Percentiles rank a stretch among this genome's conserved stretches.
These are phyloP conservation scores for Hecatera dysodea DNA, from an alignment of 2,888 invertebrate genomes.

Conservation along the genomic window DNA sequence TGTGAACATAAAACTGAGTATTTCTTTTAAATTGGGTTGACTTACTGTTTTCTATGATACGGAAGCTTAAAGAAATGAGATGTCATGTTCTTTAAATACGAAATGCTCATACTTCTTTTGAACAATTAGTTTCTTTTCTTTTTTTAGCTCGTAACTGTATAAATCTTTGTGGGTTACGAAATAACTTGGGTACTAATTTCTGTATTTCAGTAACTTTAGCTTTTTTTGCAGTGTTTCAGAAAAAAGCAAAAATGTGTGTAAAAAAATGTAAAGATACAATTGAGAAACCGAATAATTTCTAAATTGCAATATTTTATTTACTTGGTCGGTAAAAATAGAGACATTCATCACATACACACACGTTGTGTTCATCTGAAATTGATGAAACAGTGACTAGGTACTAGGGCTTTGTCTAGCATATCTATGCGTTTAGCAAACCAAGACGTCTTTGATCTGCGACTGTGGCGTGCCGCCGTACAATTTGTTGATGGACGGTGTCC, in stretches of 20 bases:
- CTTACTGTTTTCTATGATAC: constrained; percentile 11
- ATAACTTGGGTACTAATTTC: background rate
- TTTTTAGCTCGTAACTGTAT: background rate
- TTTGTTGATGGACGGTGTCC: constrained; percentile 10
- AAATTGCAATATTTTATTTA: too few relatives aligned
- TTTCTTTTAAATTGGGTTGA: constrained; percentile 39
- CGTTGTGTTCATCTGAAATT: background rate
- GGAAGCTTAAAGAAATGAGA: constrained; percentile 28
- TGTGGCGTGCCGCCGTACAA: background rate
- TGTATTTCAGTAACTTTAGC: background rate
- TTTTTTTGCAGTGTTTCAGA: background rate
- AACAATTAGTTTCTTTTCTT: constrained; percentile 10
- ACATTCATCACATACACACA: background rate
- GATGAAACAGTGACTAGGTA: background rate
- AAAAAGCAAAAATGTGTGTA: too few relatives aligned
- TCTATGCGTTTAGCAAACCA: background rate
- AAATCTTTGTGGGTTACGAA: background rate
- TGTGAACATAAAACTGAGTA: constrained; percentile 41
- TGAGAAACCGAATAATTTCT: too few relatives aligned
- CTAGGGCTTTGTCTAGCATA: background rate
- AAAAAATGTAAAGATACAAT: too few relatives aligned
- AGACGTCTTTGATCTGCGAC: constrained; percentile 20
- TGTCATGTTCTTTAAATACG: constrained; percentile 24
- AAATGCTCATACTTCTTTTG: constrained; percentile 3
- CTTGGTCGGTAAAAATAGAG: too few relatives aligned